phyloP scores from a whole-genome alignment of 1,140 invertebrate species.

The Platyscapa corneri region DNA sequence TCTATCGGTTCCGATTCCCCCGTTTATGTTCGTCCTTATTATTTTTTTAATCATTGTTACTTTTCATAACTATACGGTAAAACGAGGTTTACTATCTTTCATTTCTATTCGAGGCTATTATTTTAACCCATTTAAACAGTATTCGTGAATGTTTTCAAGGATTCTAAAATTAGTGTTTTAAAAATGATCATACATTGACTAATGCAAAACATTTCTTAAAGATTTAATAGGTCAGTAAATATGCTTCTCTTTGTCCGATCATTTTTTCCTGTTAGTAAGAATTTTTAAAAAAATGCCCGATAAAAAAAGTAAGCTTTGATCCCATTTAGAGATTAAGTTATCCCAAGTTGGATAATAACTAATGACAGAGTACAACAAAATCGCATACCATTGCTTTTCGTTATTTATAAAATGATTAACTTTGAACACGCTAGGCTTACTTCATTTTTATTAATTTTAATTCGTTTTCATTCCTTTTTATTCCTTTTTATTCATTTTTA shows the following conservation, averaged over 20 bases:
- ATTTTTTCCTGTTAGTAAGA: not conserved
- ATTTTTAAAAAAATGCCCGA: not conserved
- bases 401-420: not conserved
- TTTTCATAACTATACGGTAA: not conserved
- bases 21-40: too few species aligned
- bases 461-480: too few species aligned
- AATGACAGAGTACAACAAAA: not conserved
- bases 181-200: not conserved
- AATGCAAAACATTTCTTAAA: not conserved
- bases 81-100: not conserved
- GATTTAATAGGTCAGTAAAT: not conserved
- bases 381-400: not conserved
- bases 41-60: too few species aligned
- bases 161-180: not conserved
- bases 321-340: too few species aligned
- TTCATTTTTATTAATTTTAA: too few species aligned
- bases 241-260: not conserved
- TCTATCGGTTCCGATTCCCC: not conserved
- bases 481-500: too few species aligned
- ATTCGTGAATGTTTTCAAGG: not conserved
- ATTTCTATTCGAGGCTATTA: constrained; percentile 1
- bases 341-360: not conserved
- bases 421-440: too few species aligned
- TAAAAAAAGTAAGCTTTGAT: not conserved
- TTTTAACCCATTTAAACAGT: constrained; percentile 14